Percentiles rank a stretch among this genome's conserved stretches.
phyloP scores from a whole-genome alignment of 2,797 vertebrate species.

The Dendrocincla fuliginosa region DNA sequence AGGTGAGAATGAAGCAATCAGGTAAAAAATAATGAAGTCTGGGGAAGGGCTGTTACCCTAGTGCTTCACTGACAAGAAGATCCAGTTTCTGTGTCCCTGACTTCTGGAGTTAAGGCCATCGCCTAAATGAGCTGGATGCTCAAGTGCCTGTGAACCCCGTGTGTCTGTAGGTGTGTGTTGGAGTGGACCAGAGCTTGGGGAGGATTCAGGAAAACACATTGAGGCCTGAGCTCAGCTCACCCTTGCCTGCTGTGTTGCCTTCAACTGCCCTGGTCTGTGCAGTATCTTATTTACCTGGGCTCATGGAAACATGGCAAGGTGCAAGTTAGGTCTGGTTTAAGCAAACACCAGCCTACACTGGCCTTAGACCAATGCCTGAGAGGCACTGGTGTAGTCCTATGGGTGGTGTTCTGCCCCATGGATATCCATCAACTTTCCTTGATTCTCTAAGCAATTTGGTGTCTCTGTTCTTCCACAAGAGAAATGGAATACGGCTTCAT shows the following conservation, averaged over 20 bases:
- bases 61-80: neutral
- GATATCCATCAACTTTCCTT: neutral
- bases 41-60: neutral
- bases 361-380: neutral
- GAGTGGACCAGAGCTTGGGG: neutral
- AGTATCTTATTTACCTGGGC: neutral
- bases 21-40: neutral
- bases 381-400: rapidly evolving
- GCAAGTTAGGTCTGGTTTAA: neutral
- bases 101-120: neutral
- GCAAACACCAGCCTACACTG: neutral
- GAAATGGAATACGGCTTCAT: neutral
- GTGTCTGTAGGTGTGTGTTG: rapidly evolving
- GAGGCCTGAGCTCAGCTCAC: neutral
- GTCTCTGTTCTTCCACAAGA: neutral
- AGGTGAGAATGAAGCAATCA: neutral
- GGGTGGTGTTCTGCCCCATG: rapidly evolving
- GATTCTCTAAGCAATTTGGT: neutral
- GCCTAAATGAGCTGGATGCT: neutral
- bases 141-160: rapidly evolving
- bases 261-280: neutral
- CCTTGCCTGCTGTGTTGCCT: neutral
- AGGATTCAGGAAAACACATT: neutral
- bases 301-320: rapidly evolving
- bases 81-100: neutral